Evolutionary conservation across 1,140 invertebrate genomes (phyloP), one percentile per base, ranked within the genome.

Genomic region (Zaprionus kolodkinae): DNA sequence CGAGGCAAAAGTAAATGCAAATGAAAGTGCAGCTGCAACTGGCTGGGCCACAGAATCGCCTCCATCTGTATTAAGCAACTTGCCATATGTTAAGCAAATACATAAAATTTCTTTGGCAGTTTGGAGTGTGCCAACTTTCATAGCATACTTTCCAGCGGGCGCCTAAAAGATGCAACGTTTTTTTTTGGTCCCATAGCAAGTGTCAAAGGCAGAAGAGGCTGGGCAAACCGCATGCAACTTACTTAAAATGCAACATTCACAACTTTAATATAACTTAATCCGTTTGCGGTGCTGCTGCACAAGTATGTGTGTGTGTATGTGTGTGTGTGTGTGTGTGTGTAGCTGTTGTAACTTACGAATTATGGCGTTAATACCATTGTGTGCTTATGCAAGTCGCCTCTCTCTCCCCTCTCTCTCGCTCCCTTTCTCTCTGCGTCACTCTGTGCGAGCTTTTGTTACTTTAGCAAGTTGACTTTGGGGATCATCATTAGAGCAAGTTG

Each of bases 231-330:
- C 60, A 38, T 38, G 48, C 54, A 65, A 61, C 57, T 61, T 57
- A 17, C 55, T 82, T 76, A 56, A 63, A 81, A 76, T 86, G 84
- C 83, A 88, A 75, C 70, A 74, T 72, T 88, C 62, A 61, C 78
- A 88, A 78, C 80, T 88, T 88, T 78, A 88, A 89, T 89, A 85
- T 89, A 76, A 76, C 85, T 85, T 89, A 88, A 88, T 88, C 85
- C 85, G 76, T 72, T n/a, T 73, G 76, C 57, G 80, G 83, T 50
- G 64, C 17, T 55, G 36, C 54, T 21, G 21, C 21, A 21, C 21
- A 21, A 6, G 27, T 30, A 30, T 30, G 27, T 54, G 33, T 50
- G 60, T 40, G 43, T n/a, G 55, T 54, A 60, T 48, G 60, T 48
- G 64, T 59, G 57, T 52, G 52, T 59, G 68, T 48, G 27, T 43